These are phyloP conservation scores for Dynastes grantii DNA, from an alignment of 2,888 invertebrate species.

Conservation along the genomic window DNA sequence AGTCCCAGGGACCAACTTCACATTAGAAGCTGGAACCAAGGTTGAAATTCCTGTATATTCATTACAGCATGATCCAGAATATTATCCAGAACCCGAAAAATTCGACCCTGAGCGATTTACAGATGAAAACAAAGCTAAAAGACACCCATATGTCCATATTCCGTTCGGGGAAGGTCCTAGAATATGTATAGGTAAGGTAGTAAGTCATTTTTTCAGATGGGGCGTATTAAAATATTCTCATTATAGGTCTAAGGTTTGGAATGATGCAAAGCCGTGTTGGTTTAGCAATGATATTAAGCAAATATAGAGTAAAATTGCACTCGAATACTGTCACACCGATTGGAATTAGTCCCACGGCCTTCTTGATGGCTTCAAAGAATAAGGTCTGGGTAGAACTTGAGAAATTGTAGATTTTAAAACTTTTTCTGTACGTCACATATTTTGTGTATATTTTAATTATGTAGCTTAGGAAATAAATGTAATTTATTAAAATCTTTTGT, in stretches of 20 bases:
- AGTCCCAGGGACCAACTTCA: slow-evolving; percentile 58
- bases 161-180: slow-evolving; percentile 60
- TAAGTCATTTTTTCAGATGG: neutral
- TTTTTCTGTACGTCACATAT: neutral
- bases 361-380: slow-evolving; percentile 55
- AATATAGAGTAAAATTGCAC: slow-evolving; percentile 55
- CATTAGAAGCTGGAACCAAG: slow-evolving; percentile 57
- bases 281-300: slow-evolving; percentile 54
- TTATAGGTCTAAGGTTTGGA: slow-evolving; percentile 59
- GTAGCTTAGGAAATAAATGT: neutral
- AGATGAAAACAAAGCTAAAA: slow-evolving; percentile 57
- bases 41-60: slow-evolving; percentile 60
- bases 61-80: slow-evolving; percentile 64
- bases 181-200: slow-evolving; percentile 54
- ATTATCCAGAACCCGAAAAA: slow-evolving; percentile 63
- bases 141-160: slow-evolving; percentile 59
- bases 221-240: neutral
- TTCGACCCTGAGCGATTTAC: slow-evolving; percentile 67
- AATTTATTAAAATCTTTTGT: no score
- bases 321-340: slow-evolving; percentile 53
- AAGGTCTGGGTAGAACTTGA: slow-evolving; percentile 55
- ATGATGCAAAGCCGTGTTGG: slow-evolving; percentile 59
- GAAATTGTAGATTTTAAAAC: slow-evolving; percentile 30
- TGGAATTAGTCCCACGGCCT: slow-evolving; percentile 52
- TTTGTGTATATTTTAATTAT: neutral